Base-by-base conservation (phyloP, 2,113 vertebrate species). In the Carassius carassius region DNA sequence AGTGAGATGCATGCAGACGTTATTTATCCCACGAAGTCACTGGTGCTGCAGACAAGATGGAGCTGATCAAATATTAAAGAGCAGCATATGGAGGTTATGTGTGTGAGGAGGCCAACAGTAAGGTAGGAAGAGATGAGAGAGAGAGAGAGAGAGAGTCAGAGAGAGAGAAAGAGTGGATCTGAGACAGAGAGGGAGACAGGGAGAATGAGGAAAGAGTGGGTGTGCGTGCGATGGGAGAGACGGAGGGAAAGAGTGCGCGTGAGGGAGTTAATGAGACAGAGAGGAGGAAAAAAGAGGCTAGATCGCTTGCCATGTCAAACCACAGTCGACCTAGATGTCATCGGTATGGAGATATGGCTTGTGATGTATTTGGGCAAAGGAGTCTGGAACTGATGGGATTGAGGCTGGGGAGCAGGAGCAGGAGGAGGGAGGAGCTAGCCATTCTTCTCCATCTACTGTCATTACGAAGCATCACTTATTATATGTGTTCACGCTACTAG, bases 41-140 rank as follows among this genome's bases (percentile, higher is more conserved):
- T 92, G 93, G 91, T 92, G 91, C 91, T 94, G 94, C 94, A 91
- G 94, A 94, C 92, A 94, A 95, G 94, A 95, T 93, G 94, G 94
- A 93, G 93, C 94, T 95, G 94, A 95, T 96, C 95, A 96, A 96
- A 96, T 96, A 97, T 97, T 96, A 96, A 96, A 96, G 90, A 92
- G 85, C 62, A 93, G 94, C 95, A 96, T 95, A 95, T 94, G 95
- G 92, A 93, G 94, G 87, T 91, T 90, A 91, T 91, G 92, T 89
- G 91, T 78, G 65, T 63, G 44, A 49, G 84, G 72, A 84, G 81
- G 75, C 81, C 81, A 44, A 41, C 49, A 74, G 70, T 37, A 82
- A 58, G 29, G 49, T 17, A 72, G 49, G 44, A 63, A 56, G 13
- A 47, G 10, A 37, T 37, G 51, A 74, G 21, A 74, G 29, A 32